phyloP scores from a whole-genome alignment of 2,888 invertebrate genomes.

The Alcis repandata region DNA sequence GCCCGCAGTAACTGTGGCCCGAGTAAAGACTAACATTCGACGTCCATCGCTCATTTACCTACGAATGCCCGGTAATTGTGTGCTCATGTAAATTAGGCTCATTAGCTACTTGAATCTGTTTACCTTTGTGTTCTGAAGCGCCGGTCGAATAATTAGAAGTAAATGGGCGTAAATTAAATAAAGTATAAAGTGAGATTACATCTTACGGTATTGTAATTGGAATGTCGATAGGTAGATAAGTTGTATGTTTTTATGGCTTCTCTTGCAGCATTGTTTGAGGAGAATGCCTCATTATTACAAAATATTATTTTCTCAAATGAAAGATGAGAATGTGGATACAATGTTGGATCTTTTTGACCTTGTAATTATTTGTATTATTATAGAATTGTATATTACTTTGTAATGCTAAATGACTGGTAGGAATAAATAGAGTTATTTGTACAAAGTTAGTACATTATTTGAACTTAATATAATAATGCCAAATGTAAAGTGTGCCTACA shows the following conservation, averaged over 20 bases:
- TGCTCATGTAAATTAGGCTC: slow-evolving; percentile 78
- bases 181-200: slow-evolving; percentile 44
- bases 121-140: slow-evolving; percentile 56
- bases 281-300: slow-evolving; percentile 28
- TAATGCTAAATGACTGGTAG: no score
- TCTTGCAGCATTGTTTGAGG: slow-evolving; percentile 26
- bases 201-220: slow-evolving; percentile 46
- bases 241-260: slow-evolving; percentile 31
- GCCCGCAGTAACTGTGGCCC: slow-evolving; percentile 24
- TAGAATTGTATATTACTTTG: not conserved
- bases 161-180: slow-evolving; percentile 51
- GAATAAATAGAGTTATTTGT: no score
- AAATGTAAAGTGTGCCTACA: no score
- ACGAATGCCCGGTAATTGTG: slow-evolving; percentile 64
- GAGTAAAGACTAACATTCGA: slow-evolving; percentile 61
- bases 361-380: not conserved
- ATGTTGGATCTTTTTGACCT: slow-evolving; percentile 5
- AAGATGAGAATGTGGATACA: slow-evolving; percentile 20
- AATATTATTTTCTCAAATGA: slow-evolving; percentile 20
- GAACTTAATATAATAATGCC: no score
- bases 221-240: slow-evolving; percentile 41
- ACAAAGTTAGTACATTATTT: no score
- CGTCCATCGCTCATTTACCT: slow-evolving; percentile 66
- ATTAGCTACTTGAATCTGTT: slow-evolving; percentile 73
- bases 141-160: slow-evolving; percentile 56